Percentiles rank a stretch among this genome's conserved stretches.
phyloP scores from a whole-genome alignment of 2,113 vertebrate genomes.

The Gymnarchus niloticus region DNA sequence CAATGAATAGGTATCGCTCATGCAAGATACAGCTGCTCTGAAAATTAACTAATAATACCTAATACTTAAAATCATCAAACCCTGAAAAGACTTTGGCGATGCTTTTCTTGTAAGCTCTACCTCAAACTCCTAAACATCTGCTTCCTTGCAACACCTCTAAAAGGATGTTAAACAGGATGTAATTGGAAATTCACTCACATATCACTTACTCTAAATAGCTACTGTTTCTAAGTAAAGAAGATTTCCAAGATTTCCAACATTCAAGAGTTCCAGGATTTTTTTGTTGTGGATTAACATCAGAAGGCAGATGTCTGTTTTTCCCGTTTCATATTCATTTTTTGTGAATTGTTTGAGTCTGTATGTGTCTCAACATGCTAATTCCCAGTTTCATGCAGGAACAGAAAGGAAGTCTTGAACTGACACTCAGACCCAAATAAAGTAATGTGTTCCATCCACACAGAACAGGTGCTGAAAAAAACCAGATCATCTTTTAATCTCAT shows the following conservation, averaged over 20 bases:
- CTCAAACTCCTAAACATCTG: background rate
- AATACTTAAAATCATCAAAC: background rate
- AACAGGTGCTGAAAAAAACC: background rate
- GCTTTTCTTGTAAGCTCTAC: background rate
- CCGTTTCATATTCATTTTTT: background rate
- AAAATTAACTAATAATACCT: constrained; percentile 5
- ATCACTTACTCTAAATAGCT: background rate
- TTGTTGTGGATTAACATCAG: background rate
- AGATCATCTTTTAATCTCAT: background rate
- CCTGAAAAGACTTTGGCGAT: background rate
- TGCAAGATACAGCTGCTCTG: background rate
- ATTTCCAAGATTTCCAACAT: no score
- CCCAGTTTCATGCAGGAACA: background rate
- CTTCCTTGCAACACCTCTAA: background rate
- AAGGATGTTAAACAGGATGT: background rate
- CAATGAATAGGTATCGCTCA: background rate
- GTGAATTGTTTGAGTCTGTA: background rate
- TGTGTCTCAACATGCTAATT: background rate
- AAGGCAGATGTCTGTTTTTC: background rate
- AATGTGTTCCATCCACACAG: background rate
- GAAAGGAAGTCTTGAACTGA: background rate
- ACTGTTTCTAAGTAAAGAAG: background rate
- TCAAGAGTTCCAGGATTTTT: no score
- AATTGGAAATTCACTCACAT: background rate
- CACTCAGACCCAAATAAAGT: background rate